Evolutionary conservation across 1,140 invertebrate species (phyloP), one percentile per base, ranked within the genome.

Genomic region (Spodoptera frugiperda): DNA sequence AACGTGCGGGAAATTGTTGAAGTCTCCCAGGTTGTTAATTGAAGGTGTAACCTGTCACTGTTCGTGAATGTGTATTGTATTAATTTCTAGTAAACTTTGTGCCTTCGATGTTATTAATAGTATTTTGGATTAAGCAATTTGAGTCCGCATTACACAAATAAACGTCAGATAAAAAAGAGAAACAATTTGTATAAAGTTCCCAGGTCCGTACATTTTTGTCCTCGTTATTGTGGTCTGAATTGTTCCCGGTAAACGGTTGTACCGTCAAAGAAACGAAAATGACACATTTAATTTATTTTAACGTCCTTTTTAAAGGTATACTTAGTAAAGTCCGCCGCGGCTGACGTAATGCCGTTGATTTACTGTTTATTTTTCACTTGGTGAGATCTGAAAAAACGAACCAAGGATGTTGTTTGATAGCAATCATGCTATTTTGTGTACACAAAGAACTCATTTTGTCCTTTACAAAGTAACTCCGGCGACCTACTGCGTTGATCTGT

Each of bases 391-490:
- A 75, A 75, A 75, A 73, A 73, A 73, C 55, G 72, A 75, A 75
- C n/a, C 59, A 75, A 75, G 59, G 70, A 78, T 65, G 57, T 63
- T 65, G 68, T 72, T 78, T 73, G 68, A 78, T 48, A 65, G 57
- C 68, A 77, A 73, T 72, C 76, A 67, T 54, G 57, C 59, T 73
- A 73, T 78, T 73, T 75, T 75, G 72, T 78, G 49, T 55, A 67
- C 76, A 78, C 68, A 78, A 78, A 78, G 68, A 67, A 67, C 48
- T 67, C 68, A 78, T 73, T 77, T 68, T 70, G 72, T 75, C 72
- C 48, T 75, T 75, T 63, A 54, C 59, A 75, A 75, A 49, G 44
- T 75, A 75, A 65, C 72, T 63, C 49, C 39, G 53, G 17, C 44
- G 59, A 63, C 72, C 49, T 75, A 57, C 49, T 15, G 59, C 25